Percentiles rank a stretch among this genome's conserved stretches.
Evolutionary conservation across 2,888 invertebrate genomes (phyloP).

Genomic region (Ochlodes sylvanus): DNA sequence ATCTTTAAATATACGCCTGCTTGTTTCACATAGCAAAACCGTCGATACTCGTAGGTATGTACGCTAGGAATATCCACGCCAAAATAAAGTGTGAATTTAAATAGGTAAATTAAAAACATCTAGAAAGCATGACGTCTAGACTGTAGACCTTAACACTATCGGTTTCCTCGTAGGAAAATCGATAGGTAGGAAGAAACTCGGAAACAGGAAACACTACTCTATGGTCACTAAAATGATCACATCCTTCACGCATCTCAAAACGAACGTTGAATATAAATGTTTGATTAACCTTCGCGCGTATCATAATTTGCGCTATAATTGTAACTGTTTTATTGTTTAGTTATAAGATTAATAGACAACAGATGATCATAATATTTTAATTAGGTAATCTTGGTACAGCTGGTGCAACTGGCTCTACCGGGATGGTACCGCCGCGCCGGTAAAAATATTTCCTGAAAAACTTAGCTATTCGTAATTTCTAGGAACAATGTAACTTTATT

Average conservation of each 20-base stretch:
- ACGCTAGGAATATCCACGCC: no score
- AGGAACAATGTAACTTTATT: no score
- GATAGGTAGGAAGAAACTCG: neutral
- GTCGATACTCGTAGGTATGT: neutral
- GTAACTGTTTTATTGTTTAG: neutral
- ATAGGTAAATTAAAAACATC: neutral
- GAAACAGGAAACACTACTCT: neutral
- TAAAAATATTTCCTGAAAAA: no score
- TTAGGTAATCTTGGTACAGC: no score
- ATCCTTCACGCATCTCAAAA: neutral
- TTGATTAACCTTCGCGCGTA: neutral
- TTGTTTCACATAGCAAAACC: neutral
- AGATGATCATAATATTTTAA: neutral
- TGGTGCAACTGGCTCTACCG: neutral
- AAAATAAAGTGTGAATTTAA: neutral
- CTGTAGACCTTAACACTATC: neutral
- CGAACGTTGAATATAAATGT: neutral
- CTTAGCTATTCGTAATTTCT: no score
- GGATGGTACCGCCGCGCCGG: neutral
- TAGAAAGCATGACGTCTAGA: neutral
- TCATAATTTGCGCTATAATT: neutral
- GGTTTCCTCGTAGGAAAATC: neutral
- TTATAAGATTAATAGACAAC: neutral
- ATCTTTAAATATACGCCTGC: neutral
- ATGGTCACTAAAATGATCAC: slow-evolving; percentile 2